Evolutionary conservation across 2,888 invertebrate species (phyloP).

Genomic region (Encarsia formosa): DNA sequence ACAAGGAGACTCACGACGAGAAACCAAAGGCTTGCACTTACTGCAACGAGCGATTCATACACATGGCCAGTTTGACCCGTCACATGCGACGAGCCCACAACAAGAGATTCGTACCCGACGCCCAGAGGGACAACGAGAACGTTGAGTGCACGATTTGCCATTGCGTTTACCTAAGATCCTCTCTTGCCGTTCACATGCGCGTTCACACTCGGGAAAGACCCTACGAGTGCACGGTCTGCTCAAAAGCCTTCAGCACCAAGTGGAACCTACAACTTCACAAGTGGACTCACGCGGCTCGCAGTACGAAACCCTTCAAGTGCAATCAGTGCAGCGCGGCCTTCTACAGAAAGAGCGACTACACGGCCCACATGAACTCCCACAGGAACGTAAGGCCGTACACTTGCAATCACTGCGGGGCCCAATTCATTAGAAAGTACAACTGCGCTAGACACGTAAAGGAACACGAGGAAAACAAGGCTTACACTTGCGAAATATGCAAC

Average conservation of each 20-base stretch:
- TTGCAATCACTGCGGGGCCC: slow-evolving; percentile 85
- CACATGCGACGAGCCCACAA: slow-evolving; percentile 81
- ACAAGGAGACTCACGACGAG: slow-evolving; percentile 78
- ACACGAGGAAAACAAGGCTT: slow-evolving; percentile 76
- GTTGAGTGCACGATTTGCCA: slow-evolving; percentile 77
- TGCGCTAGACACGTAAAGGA: slow-evolving; percentile 81
- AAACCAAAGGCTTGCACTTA: slow-evolving; percentile 79
- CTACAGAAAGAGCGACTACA: slow-evolving; percentile 73
- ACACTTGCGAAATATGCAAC: slow-evolving; percentile 72
- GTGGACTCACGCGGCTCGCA: slow-evolving; percentile 82
- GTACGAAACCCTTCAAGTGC: slow-evolving; percentile 82
- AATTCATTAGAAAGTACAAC: slow-evolving; percentile 84
- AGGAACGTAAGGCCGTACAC: slow-evolving; percentile 79
- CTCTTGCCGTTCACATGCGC: slow-evolving; percentile 73
- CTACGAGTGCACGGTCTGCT: slow-evolving; percentile 78
- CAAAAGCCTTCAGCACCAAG: slow-evolving; percentile 81
- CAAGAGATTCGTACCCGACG: slow-evolving; percentile 66
- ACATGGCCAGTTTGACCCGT: slow-evolving; percentile 75
- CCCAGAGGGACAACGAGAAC: slow-evolving; percentile 61
- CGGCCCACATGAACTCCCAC: slow-evolving; percentile 82
- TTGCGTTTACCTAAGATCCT: slow-evolving; percentile 72
- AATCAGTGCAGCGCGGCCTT: slow-evolving; percentile 79
- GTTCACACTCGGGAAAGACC: slow-evolving; percentile 73
- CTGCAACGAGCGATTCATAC: slow-evolving; percentile 84
- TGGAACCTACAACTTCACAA: slow-evolving; percentile 87